Evolutionary conservation across 2,113 vertebrate species (phyloP).

Genomic region (Xiphorhynchus elegans): DNA sequence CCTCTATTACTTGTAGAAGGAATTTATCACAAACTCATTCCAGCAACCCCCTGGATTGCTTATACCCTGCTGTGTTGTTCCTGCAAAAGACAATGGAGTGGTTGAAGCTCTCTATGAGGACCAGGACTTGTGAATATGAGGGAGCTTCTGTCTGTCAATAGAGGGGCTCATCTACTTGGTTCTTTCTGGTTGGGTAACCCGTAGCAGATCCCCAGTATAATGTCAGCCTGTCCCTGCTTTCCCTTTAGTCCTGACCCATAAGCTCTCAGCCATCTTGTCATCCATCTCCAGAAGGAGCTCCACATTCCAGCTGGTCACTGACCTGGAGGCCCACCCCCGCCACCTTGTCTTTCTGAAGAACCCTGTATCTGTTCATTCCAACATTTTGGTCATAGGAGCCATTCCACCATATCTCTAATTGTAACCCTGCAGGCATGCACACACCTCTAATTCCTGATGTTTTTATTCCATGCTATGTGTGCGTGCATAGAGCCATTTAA

Average conservation of each 20-base stretch:
- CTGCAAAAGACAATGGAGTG: too few relatives aligned
- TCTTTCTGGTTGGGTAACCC: too few relatives aligned
- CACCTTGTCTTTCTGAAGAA: neutral
- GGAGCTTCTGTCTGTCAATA: too few relatives aligned
- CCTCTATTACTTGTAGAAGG: too few relatives aligned
- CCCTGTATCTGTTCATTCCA: neutral
- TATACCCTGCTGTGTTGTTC: too few relatives aligned
- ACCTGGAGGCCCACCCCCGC: neutral
- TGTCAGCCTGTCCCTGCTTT: neutral
- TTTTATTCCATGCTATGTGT: neutral
- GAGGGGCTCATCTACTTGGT: too few relatives aligned
- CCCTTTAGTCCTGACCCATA: neutral
- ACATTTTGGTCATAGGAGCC: neutral
- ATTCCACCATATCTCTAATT: neutral
- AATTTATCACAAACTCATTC: too few relatives aligned
- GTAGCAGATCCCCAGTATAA: neutral
- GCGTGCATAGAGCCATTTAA: neutral
- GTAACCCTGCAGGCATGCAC: neutral
- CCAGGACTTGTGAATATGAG: too few relatives aligned
- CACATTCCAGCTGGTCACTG: neutral
- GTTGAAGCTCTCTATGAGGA: too few relatives aligned
- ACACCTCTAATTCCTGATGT: neutral
- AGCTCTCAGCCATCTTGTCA: neutral
- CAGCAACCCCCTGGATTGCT: too few relatives aligned
- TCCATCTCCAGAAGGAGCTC: neutral